phyloP scores from a whole-genome alignment of 2,888 invertebrate genomes.

The Chrysodeixis includens region DNA sequence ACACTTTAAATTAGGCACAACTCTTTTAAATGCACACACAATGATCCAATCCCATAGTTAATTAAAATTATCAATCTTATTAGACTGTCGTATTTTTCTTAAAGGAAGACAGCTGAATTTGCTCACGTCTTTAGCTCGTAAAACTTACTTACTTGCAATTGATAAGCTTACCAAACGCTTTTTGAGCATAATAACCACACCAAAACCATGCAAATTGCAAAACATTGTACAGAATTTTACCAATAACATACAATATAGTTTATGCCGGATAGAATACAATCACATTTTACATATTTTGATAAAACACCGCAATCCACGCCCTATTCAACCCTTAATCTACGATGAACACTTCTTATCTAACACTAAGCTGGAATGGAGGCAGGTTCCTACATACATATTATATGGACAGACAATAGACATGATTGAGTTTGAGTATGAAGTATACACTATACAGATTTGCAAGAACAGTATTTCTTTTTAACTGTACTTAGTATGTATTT shows the following conservation, averaged over 20 bases:
- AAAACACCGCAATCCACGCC: slow-evolving; percentile 11
- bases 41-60: neutral
- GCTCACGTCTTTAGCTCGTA: neutral
- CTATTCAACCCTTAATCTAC: slow-evolving; percentile 48
- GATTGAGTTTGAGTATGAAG: too few relatives aligned
- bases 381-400: slow-evolving; percentile 5
- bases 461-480: too few relatives aligned
- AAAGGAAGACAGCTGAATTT: neutral
- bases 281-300: neutral
- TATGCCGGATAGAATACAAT: neutral
- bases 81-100: neutral
- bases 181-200: neutral
- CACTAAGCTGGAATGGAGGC: slow-evolving; percentile 71
- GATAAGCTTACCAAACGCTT: neutral
- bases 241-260: neutral
- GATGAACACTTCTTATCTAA: slow-evolving; percentile 65
- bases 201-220: neutral
- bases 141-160: neutral
- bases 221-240: neutral
- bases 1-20: neutral
- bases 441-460: too few relatives aligned
- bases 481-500: too few relatives aligned
- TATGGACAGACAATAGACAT: slow-evolving; percentile 13
- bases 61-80: neutral
- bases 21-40: neutral